phyloP scores from a whole-genome alignment of 2,797 vertebrate species.

The Hydrophis major region DNA sequence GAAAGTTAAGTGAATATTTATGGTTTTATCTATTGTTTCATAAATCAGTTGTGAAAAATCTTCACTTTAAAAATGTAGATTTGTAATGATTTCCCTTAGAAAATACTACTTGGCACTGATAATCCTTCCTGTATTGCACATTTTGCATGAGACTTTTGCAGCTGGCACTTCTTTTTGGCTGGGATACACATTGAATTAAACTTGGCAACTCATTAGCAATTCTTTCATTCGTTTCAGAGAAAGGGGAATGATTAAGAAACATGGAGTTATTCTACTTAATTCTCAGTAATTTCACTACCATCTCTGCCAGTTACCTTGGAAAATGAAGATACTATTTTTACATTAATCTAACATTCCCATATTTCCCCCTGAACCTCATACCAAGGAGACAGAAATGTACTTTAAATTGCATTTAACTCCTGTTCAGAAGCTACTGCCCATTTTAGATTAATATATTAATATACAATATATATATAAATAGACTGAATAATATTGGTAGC shows the following conservation, averaged over 20 bases:
- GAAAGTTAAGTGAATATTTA: neutral
- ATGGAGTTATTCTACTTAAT: constrained; percentile 23
- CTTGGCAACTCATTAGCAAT: constrained; percentile 31
- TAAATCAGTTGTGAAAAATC: neutral
- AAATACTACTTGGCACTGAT: constrained; percentile 8
- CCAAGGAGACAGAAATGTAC: neutral
- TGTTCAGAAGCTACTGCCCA: neutral
- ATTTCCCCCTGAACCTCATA: neutral
- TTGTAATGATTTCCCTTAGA: neutral
- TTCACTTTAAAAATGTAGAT: neutral
- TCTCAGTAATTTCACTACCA: neutral
- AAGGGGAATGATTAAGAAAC: neutral
- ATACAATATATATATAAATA: neutral
- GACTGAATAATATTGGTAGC: neutral
- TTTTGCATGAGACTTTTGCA: constrained; percentile 24
- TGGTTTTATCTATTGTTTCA: neutral
- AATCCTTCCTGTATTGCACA: constrained; percentile 4
- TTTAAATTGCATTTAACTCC: neutral
- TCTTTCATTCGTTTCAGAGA: constrained; percentile 23
- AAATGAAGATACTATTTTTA: neutral
- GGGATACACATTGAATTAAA: constrained; percentile 7
- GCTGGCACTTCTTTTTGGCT: constrained; percentile 26
- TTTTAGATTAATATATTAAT: neutral
- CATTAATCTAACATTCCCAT: neutral
- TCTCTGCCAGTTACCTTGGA: neutral